These are phyloP conservation scores for Orthosia gothica DNA, from an alignment of 2,888 invertebrate genomes.

Conservation along the genomic window DNA sequence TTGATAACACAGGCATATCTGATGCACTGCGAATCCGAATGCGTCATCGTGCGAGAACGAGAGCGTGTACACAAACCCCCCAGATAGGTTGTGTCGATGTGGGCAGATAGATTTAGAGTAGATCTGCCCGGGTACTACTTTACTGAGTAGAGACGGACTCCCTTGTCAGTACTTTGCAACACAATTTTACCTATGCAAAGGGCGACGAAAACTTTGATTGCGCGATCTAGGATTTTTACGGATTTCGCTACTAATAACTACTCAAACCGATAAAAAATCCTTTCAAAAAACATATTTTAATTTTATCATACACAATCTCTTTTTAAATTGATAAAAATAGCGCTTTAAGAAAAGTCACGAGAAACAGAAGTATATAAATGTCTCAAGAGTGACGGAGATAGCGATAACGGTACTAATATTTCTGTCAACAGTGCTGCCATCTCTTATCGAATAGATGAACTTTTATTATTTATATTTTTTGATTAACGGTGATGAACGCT, in stretches of 20 bases:
- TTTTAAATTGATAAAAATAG: neutral
- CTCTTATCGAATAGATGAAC: slow-evolving; percentile 29
- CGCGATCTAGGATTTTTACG: slow-evolving; percentile 29
- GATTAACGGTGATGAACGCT: no score
- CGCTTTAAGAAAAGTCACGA: neutral
- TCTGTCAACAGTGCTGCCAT: slow-evolving; percentile 35
- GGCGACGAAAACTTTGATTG: slow-evolving; percentile 35
- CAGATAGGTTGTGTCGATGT: slow-evolving; percentile 21
- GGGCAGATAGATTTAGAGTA: slow-evolving; percentile 35
- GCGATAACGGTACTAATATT: slow-evolving; percentile 9
- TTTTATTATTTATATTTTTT: neutral
- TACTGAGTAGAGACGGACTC: slow-evolving; percentile 53
- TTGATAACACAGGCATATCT: slow-evolving; percentile 38
- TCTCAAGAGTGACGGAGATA: slow-evolving; percentile 24
- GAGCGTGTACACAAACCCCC: slow-evolving; percentile 22
- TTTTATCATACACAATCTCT: neutral
- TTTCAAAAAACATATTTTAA: accelerated
- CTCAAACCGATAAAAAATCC: neutral
- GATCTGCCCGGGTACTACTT: slow-evolving; percentile 39
- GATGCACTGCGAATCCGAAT: slow-evolving; percentile 13
- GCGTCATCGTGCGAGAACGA: neutral
- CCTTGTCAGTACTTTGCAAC: no score
- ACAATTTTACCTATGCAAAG: neutral
- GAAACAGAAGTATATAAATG: slow-evolving; percentile 15
- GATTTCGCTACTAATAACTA: neutral